phyloP scores from a whole-genome alignment of 2,113 vertebrate species.

The Sialia sialis region DNA sequence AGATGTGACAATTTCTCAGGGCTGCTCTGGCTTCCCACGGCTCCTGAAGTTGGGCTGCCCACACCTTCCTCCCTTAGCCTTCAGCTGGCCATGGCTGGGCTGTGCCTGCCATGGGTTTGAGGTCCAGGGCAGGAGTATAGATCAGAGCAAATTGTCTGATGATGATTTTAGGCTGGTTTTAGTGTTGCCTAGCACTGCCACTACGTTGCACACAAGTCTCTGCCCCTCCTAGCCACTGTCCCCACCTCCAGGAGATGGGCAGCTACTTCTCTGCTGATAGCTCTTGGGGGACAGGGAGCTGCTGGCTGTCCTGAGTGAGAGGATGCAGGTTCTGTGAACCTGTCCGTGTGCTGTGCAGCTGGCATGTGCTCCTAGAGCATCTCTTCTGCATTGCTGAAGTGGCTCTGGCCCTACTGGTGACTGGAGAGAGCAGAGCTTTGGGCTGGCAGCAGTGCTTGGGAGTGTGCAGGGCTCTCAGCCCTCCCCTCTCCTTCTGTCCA shows the following conservation, averaged over 20 bases:
- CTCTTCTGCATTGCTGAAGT: not conserved
- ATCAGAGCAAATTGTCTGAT: not conserved
- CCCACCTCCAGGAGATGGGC: not conserved
- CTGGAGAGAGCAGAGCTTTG: not conserved
- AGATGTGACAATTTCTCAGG: not conserved
- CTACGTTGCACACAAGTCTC: not conserved
- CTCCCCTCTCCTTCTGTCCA: not conserved
- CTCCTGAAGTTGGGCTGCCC: not conserved
- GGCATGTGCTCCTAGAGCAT: not conserved
- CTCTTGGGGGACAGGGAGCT: not conserved
- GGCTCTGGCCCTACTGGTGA: not conserved
- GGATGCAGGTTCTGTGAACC: not conserved
- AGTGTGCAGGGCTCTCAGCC: accelerated
- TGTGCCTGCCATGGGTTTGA: not conserved
- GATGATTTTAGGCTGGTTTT: not conserved
- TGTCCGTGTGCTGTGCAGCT: not conserved
- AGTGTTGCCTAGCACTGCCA: not conserved
- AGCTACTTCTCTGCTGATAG: not conserved
- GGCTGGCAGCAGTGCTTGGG: not conserved
- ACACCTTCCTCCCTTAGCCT: not conserved
- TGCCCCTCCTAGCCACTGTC: not conserved
- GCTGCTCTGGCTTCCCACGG: not conserved
- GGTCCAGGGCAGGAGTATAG: not conserved
- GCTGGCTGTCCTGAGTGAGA: not conserved
- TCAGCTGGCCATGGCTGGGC: not conserved